Evolutionary conservation across 2,797 vertebrate species (phyloP).

Genomic region (Kryptopterus vitreolus): DNA sequence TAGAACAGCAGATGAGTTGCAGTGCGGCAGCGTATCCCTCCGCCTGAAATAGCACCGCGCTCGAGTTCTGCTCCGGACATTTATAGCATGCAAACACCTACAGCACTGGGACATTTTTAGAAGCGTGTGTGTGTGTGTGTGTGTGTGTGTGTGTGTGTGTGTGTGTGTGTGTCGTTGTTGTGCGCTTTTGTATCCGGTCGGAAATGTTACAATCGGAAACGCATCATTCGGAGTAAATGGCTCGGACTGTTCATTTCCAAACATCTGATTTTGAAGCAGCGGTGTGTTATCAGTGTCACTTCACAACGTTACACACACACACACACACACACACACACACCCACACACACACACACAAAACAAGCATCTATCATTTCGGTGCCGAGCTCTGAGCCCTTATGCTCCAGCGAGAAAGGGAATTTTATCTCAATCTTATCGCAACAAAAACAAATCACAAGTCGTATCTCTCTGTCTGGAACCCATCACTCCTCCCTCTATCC

Average conservation of each 20-base stretch:
- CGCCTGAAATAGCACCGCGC: neutral
- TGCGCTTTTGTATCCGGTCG: neutral
- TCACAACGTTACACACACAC: neutral
- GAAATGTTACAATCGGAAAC: neutral
- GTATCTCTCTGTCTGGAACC: conserved; percentile 3
- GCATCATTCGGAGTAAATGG: too few relatives aligned
- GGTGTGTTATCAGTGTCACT: too few relatives aligned
- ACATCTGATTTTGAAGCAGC: neutral
- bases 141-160: too few relatives aligned
- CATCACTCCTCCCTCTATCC: neutral
- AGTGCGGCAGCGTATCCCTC: neutral
- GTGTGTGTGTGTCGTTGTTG: too few relatives aligned
- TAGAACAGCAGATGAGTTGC: neutral
- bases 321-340: conserved; percentile 6
- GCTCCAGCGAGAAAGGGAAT: conserved; percentile 26
- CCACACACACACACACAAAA: conserved; percentile 1
- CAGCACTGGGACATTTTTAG: neutral
- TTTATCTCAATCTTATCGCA: conserved; percentile 31
- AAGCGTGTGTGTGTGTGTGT: neutral
- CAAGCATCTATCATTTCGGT: conserved; percentile 13
- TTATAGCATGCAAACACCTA: conserved; percentile 18
- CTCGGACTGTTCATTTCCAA: neutral
- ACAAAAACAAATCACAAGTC: conserved; percentile 32
- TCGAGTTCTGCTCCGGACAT: neutral
- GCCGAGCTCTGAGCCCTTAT: neutral